These are phyloP conservation scores for Holothuria scabra DNA, from an alignment of 53 echinoderm and acorn worm species.

Conservation along the genomic window DNA sequence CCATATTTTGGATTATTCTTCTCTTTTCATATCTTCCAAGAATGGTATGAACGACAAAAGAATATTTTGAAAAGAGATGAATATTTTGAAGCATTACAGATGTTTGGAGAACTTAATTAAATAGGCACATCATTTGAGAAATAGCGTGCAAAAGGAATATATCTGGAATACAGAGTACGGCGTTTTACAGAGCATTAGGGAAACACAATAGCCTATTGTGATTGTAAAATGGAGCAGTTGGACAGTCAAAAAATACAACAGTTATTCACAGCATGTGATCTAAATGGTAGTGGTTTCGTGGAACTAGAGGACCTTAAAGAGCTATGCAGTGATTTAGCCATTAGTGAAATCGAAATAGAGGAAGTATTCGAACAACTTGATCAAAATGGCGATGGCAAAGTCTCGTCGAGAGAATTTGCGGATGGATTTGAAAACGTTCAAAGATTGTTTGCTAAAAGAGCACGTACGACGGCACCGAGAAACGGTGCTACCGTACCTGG, in stretches of 20 bases:
- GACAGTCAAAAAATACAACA: constrained; percentile 73
- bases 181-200: too few relatives aligned
- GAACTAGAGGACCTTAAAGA: constrained; percentile 88
- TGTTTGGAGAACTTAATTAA: too few relatives aligned
- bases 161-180: too few relatives aligned
- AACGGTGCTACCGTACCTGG: constrained; percentile 17
- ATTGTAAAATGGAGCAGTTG: constrained; percentile 38
- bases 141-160: too few relatives aligned
- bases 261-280: constrained; percentile 87
- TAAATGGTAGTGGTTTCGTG: constrained; percentile 92
- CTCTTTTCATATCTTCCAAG: too few relatives aligned
- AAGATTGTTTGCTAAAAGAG: constrained; percentile 72
- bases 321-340: constrained; percentile 85
- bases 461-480: constrained; percentile 21
- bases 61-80: too few relatives aligned
- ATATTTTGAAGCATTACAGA: too few relatives aligned
- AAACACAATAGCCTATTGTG: too few relatives aligned
- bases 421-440: constrained; percentile 87
- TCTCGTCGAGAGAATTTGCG: constrained; percentile 77
- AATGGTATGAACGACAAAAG: too few relatives aligned
- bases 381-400: constrained; percentile 75
- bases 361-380: constrained; percentile 92
- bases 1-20: too few relatives aligned
- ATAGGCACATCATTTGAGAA: too few relatives aligned
- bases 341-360: constrained; percentile 74